These are phyloP conservation scores for Hydropotes inermis DNA, from an alignment of 2,113 vertebrate genomes.

Conservation along the genomic window DNA sequence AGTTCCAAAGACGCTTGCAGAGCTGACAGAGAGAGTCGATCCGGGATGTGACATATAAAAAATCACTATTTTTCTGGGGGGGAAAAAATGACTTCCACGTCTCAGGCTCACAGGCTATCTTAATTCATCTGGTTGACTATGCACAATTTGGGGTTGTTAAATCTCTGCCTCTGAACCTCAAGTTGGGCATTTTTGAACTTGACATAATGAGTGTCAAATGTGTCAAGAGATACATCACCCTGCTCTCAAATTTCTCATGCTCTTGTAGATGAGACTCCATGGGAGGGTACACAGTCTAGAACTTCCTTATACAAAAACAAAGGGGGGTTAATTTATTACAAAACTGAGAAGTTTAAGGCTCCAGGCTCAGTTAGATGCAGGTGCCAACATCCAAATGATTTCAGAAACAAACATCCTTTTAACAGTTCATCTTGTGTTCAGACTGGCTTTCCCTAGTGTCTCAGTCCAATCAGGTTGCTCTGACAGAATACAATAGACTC, in stretches of 20 bases:
- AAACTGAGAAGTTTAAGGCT: neutral
- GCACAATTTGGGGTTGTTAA: neutral
- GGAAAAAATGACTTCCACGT: neutral
- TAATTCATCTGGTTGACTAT: conserved; percentile 1
- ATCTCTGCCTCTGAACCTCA: neutral
- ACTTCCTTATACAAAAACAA: neutral
- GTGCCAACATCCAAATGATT: neutral
- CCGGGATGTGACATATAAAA: neutral
- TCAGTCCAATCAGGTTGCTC: neutral
- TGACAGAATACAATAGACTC: neutral
- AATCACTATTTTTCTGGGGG: conserved; percentile 5
- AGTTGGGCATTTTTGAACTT: neutral
- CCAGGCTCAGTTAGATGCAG: neutral
- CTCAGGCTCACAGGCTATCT: conserved; percentile 16
- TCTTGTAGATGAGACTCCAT: neutral
- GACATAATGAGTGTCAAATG: neutral
- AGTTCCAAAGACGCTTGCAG: neutral
- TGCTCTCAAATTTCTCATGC: no score
- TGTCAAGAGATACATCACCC: neutral
- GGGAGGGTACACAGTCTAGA: neutral
- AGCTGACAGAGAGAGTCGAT: conserved; percentile 23
- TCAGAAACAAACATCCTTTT: neutral
- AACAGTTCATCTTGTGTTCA: neutral
- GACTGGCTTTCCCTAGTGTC: neutral
- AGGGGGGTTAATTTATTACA: neutral